phyloP scores from a whole-genome alignment of 2,113 vertebrate species.

The Tursiops truncatus region DNA sequence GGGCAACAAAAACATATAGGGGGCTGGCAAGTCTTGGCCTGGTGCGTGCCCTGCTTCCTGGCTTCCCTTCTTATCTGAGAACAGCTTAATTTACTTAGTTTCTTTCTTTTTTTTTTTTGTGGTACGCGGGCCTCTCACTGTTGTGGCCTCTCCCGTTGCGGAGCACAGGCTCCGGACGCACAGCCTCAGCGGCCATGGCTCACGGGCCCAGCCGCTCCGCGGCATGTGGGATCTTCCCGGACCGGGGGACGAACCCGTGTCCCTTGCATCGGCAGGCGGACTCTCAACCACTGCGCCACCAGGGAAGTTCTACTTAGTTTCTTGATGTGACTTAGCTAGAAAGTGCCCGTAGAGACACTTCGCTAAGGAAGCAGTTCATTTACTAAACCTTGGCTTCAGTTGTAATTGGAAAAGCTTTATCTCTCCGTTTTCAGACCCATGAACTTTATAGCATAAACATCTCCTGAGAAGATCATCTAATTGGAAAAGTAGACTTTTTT shows the following conservation, averaged over 20 bases:
- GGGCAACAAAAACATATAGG: background rate
- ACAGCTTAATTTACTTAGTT: background rate
- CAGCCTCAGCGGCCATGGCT: too few relatives aligned
- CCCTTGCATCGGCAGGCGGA: too few relatives aligned
- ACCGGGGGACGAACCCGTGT: too few relatives aligned
- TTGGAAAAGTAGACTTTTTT: background rate
- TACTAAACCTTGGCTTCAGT: background rate
- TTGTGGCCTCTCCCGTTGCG: too few relatives aligned
- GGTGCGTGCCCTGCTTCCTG: fast-evolving
- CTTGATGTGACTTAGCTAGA: background rate
- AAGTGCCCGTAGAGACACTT: background rate
- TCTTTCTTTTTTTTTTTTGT: background rate
- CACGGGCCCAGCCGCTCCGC: too few relatives aligned
- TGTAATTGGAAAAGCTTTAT: background rate
- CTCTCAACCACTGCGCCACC: too few relatives aligned
- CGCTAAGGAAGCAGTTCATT: background rate
- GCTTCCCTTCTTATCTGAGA: background rate
- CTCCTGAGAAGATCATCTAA: background rate
- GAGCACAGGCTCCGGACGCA: too few relatives aligned
- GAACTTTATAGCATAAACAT: background rate
- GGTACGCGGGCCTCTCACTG: too few relatives aligned
- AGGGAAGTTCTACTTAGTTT: background rate
- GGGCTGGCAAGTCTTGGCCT: background rate
- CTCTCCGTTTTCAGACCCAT: background rate
- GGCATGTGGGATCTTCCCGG: too few relatives aligned